These are phyloP conservation scores for Brachypodius melanocephalos DNA, from an alignment of 2,113 vertebrate species.

Conservation along the genomic window DNA sequence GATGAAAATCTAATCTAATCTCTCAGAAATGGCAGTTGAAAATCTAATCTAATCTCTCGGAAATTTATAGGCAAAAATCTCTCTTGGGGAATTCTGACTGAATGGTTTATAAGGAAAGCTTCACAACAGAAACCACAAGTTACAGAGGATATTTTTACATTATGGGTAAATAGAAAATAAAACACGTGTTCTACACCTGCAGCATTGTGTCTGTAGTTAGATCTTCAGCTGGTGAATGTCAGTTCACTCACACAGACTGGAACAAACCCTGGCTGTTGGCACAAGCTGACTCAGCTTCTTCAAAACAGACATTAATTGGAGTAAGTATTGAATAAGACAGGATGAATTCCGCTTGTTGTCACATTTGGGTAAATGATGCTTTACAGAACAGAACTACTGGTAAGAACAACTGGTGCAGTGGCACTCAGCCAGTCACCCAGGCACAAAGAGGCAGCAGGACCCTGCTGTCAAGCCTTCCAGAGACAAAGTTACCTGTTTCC, in stretches of 20 bases:
- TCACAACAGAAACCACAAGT: not conserved
- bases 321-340: not conserved
- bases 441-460: not conserved
- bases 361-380: not conserved
- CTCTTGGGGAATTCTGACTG: not conserved
- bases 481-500: not conserved
- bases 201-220: not conserved
- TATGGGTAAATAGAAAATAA: not conserved
- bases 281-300: not conserved
- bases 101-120: not conserved
- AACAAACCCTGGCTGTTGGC: not conserved
- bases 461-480: not conserved
- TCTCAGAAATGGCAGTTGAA: no score
- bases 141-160: not conserved
- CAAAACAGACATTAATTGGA: not conserved
- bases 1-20: no score
- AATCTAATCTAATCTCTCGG: no score
- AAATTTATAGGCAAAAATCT: not conserved
- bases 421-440: not conserved
- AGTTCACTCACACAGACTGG: not conserved
- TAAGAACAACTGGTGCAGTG: not conserved
- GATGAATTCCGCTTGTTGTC: not conserved
- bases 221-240: not conserved
- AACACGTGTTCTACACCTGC: not conserved
- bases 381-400: not conserved